Conservation (phyloP, 2,113 vertebrate genomes). For the Tupaia tana region DNA sequence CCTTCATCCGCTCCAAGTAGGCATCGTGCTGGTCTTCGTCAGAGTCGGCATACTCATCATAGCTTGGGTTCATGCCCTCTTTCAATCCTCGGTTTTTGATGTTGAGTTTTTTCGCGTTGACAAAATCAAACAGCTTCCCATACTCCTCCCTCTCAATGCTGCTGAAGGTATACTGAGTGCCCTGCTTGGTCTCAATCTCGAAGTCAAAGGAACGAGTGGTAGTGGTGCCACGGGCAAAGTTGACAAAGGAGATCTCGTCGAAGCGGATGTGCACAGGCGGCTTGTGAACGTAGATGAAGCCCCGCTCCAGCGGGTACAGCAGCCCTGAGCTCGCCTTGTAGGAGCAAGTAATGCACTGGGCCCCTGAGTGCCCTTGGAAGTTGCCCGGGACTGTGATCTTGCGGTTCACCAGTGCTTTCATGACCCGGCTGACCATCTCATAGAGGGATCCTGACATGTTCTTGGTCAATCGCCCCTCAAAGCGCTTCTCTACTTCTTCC, state of each 20-base stretch:
- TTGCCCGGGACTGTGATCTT: constrained; percentile 99
- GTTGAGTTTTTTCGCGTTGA: constrained; percentile 98
- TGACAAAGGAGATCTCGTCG: constrained; percentile 97
- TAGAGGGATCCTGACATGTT: constrained; percentile 98
- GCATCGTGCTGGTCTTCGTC: constrained; percentile 97
- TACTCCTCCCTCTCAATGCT: constrained; percentile 99
- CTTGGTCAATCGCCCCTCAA: constrained; percentile 96
- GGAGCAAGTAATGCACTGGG: constrained; percentile 99
- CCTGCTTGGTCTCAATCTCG: constrained; percentile 99
- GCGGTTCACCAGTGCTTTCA: constrained; percentile 98
- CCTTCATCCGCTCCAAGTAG: constrained; percentile 98
- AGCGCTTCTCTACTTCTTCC: constrained; percentile 97
- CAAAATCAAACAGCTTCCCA: constrained; percentile 98
- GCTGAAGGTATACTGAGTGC: constrained; percentile 98
- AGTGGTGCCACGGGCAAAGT: constrained; percentile 97
- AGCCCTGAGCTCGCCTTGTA: constrained; percentile 98
- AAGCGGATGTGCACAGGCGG: constrained; percentile 97
- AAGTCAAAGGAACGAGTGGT: constrained; percentile 99
- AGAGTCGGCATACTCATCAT: constrained; percentile 94
- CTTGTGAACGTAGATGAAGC: constrained; percentile 99
- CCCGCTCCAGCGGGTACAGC: constrained; percentile 96
- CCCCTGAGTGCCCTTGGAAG: constrained; percentile 97
- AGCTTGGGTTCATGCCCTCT: constrained; percentile 96
- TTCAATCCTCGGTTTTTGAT: constrained; percentile 99
- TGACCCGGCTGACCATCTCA: constrained; percentile 98